Conservation (phyloP, 2,888 invertebrate species). For the Caenorhabditis imperialis region DNA sequence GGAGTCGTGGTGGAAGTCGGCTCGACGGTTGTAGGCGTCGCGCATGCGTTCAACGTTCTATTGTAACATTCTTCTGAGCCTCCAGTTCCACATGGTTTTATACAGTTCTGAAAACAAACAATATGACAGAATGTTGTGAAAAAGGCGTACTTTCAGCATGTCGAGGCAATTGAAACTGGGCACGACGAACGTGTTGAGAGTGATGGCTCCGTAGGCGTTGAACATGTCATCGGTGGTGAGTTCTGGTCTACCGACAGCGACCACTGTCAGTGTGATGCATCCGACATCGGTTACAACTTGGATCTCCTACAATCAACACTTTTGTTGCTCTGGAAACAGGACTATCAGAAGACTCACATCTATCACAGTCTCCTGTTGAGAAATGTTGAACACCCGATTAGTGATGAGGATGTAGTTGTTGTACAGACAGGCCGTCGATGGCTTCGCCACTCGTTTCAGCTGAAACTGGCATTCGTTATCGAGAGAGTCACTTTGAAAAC, state of each 20-base stretch:
- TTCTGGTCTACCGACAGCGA: slow-evolving; percentile 55
- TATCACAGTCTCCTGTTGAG: not conserved
- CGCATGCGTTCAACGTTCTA: slow-evolving; percentile 26
- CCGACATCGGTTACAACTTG: slow-evolving; percentile 31
- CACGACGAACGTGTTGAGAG: slow-evolving; percentile 48
- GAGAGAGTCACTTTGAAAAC: not conserved
- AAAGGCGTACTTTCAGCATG: slow-evolving; percentile 26
- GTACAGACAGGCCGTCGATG: slow-evolving; percentile 55
- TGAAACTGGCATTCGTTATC: slow-evolving; percentile 17
- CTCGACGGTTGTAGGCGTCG: slow-evolving; percentile 40
- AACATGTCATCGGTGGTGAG: slow-evolving; percentile 45
- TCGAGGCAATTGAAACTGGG: slow-evolving; percentile 65
- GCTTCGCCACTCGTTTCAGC: slow-evolving; percentile 44
- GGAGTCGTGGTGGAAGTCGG: slow-evolving; percentile 52
- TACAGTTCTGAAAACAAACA: slow-evolving; percentile 51
- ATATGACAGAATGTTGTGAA: not conserved
- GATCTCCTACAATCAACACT: slow-evolving; percentile 31
- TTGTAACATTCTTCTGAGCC: slow-evolving; percentile 41
- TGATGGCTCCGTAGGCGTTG: slow-evolving; percentile 28
- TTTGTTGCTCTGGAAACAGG: no score
- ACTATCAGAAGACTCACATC: not conserved
- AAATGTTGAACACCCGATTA: slow-evolving; percentile 60
- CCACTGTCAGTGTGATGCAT: slow-evolving; percentile 62
- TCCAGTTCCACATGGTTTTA: slow-evolving; percentile 62
- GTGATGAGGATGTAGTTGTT: slow-evolving; percentile 64